Evolutionary conservation across 2,113 vertebrate genomes (phyloP), one percentile per base, ranked within the genome.

Genomic region (Odontophorus gujanensis): DNA sequence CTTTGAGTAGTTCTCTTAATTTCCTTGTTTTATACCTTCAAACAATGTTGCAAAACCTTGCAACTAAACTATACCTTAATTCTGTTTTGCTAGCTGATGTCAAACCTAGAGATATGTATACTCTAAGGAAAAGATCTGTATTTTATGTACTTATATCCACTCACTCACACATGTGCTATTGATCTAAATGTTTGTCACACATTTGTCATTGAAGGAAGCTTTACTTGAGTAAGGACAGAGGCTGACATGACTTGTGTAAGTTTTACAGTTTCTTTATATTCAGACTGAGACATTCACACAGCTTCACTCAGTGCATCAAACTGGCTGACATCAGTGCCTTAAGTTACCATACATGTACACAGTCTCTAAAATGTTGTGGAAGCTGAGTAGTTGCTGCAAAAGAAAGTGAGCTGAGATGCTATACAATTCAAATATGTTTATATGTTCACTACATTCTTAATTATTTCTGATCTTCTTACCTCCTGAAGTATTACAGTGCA

Each of bases 81-180:
- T 59, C 4, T 85, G 7, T 63, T 79, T 50, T 50, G 4, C 3
- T 85, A 50, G 26, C 1, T 3, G 3, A 43, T 51, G 4, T 48
- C 0, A 11, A 82, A 45, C 5, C 13, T 47, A 34, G 67, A 79
- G 4, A 9, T 25, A 61, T 57, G 2, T 16, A 18, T 8, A 13
- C 17, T n/a, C 13, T 40, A 59, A 82, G 71, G 8, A 62, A 79
- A 76, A 43, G 9, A 11, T 1, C 5, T 36, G 7, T 21, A 26
- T 45, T 38, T 66, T 43, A 58, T 9, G 26, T 63, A 2, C 22
- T 62, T 74, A 21, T 61, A 7, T 7, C 8, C 0, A 0, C 9
- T 48, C 47, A 48, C 21, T 48, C 21, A 1, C 7, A 9, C 8
- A 11, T 0, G 0, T 6, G 7, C 5, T 10, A 3, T 6, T 53